Conservation (phyloP, 2,113 vertebrate species). For the Panthera tigris region DNA sequence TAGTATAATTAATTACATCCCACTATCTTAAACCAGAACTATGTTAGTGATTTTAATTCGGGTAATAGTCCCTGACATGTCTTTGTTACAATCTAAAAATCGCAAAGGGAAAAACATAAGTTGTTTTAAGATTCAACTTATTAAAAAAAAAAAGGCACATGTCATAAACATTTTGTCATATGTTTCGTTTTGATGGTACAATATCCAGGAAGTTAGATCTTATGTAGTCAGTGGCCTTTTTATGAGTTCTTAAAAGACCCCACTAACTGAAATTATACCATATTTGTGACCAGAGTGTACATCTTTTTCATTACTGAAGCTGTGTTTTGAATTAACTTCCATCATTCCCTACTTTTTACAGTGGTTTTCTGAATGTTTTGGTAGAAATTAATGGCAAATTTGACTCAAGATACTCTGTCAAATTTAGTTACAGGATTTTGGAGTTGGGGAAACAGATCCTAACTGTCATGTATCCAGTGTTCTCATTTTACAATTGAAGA, state of each 20-base stretch:
- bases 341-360: neutral
- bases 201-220: neutral
- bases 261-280: neutral
- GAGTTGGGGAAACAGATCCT: neutral
- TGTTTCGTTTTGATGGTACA: neutral
- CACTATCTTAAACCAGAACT: constrained; percentile 16
- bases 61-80: neutral
- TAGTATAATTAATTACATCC: constrained; percentile 5
- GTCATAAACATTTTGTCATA: neutral
- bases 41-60: constrained; percentile 34
- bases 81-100: constrained; percentile 13
- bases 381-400: constrained; percentile 57
- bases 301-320: neutral
- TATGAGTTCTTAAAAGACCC: neutral
- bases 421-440: neutral
- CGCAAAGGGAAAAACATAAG: neutral
- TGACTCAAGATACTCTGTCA: constrained; percentile 33
- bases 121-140: neutral
- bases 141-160: neutral
- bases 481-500: neutral
- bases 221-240: neutral
- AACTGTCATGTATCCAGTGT: neutral
- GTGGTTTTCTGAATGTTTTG: constrained; percentile 49
- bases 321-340: constrained; percentile 42
- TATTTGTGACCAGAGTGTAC: neutral